These are phyloP conservation scores for Danaus chrysippus DNA, from an alignment of 2,888 invertebrate species.

Conservation along the genomic window DNA sequence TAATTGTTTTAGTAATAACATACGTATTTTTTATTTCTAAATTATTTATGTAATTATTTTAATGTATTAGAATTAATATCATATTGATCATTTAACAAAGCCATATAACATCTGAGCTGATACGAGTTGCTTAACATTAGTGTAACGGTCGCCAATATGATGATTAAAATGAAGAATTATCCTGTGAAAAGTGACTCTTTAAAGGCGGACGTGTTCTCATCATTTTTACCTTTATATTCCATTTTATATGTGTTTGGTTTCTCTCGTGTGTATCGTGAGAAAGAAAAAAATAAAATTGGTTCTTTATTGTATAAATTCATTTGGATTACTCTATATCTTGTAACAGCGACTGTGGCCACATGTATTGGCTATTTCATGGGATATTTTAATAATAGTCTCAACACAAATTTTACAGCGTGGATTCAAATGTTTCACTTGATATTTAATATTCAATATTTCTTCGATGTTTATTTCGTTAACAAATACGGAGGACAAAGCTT, in stretches of 20 bases:
- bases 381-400: neutral
- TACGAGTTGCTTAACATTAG: too few relatives aligned
- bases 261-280: constrained; percentile 9
- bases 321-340: neutral
- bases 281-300: constrained; percentile 9
- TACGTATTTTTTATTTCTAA: too few relatives aligned
- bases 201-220: neutral
- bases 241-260: constrained; percentile 16
- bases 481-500: constrained; percentile 12
- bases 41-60: too few relatives aligned
- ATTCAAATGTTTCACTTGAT: neutral
- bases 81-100: too few relatives aligned
- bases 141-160: too few relatives aligned
- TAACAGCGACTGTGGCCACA: constrained; percentile 9
- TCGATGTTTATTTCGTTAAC: constrained; percentile 9
- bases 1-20: too few relatives aligned
- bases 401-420: too few relatives aligned
- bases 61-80: too few relatives aligned
- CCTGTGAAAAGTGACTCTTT: neutral
- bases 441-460: constrained; percentile 10
- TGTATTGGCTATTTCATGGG: neutral
- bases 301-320: constrained; percentile 13
- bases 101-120: too few relatives aligned
- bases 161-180: neutral
- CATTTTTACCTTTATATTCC: neutral